Conservation (phyloP, 1,140 invertebrate genomes). For the Mya arenaria region DNA sequence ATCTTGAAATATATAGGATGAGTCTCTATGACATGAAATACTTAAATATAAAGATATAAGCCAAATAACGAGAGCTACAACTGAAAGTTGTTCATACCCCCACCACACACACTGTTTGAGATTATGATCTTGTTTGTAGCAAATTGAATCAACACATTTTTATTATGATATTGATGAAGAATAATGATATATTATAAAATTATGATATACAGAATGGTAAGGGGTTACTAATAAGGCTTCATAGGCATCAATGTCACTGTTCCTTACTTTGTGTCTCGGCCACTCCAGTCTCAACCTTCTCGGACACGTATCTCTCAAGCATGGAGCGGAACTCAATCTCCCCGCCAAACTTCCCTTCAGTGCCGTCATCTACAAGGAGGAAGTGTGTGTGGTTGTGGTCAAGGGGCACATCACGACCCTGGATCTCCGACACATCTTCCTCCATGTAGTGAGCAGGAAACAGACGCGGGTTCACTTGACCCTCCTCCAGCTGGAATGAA, state of each 20-base stretch:
- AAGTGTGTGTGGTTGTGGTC: slow-evolving; percentile 82
- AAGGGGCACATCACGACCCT: slow-evolving; percentile 64
- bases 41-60: too few relatives aligned
- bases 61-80: too few relatives aligned
- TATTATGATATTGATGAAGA: too few relatives aligned
- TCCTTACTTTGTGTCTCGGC: slow-evolving; percentile 64
- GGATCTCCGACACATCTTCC: slow-evolving; percentile 56
- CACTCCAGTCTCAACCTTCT: slow-evolving; percentile 72
- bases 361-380: slow-evolving; percentile 81
- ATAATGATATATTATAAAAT: too few relatives aligned
- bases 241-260: too few relatives aligned
- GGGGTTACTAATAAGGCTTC: too few relatives aligned
- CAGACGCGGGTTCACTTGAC: slow-evolving; percentile 58
- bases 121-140: too few relatives aligned
- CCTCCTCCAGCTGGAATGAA: background rate
- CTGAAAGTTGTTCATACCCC: too few relatives aligned
- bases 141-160: too few relatives aligned
- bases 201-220: too few relatives aligned
- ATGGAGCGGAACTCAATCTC: slow-evolving; percentile 78
- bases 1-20: background rate
- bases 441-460: slow-evolving; percentile 68
- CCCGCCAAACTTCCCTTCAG: slow-evolving; percentile 74
- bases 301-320: slow-evolving; percentile 74
- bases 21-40: background rate
- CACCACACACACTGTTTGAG: too few relatives aligned